Evolutionary conservation across 2,888 invertebrate species (phyloP).

Genomic region (Pteria penguin): DNA sequence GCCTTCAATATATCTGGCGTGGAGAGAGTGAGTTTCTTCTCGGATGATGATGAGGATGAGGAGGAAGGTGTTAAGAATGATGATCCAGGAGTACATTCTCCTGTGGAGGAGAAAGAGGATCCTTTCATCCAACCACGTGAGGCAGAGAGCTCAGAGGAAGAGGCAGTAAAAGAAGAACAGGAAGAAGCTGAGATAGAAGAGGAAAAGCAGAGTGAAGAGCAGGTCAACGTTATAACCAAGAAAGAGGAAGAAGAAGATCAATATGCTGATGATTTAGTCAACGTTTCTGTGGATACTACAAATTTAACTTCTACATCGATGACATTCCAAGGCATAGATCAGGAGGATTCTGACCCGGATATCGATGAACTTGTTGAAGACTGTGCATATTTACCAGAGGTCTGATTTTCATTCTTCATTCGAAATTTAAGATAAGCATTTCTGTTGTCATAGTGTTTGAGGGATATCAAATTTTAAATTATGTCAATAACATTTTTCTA

Average conservation of each 20-base stretch:
- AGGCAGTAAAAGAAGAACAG: conserved; percentile 40
- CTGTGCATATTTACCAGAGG: conserved; percentile 22
- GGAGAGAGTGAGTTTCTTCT: not conserved
- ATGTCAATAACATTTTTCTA: too few relatives aligned
- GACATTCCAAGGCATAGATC: conserved; percentile 20
- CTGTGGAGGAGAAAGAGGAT: conserved; percentile 8
- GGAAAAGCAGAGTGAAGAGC: conserved; percentile 39
- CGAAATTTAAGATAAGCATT: too few relatives aligned
- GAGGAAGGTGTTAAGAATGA: not conserved
- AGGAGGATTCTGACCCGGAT: conserved; percentile 25
- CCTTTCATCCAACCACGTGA: not conserved
- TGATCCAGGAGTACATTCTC: not conserved
- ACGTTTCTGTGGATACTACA: not conserved
- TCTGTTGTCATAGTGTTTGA: too few relatives aligned
- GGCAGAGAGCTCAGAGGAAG: not conserved
- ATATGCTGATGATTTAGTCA: not conserved
- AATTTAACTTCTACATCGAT: conserved; percentile 8
- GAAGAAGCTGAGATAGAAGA: conserved; percentile 40
- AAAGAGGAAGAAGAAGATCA: conserved; percentile 18
- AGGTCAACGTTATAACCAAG: not conserved
- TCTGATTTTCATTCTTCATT: conserved; percentile 8
- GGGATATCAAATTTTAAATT: too few relatives aligned
- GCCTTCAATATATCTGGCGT: not conserved
- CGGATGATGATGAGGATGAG: not conserved
- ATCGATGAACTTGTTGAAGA: conserved; percentile 20